Base-by-base conservation (phyloP, 2,888 invertebrate genomes). In the Drosophila nr. medialis region DNA sequence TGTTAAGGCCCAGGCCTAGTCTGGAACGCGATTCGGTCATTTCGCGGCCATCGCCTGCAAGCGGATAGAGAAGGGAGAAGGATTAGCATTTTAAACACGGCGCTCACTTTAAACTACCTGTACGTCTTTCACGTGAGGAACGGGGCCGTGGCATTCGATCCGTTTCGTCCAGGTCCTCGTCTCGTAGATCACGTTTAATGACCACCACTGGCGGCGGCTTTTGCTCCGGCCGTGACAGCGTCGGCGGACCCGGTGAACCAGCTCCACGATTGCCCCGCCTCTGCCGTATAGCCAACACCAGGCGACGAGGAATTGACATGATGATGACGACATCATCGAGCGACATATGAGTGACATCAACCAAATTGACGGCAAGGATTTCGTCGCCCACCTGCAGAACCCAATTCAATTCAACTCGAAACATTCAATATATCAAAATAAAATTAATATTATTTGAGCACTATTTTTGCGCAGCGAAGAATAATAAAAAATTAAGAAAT, bases 251-350 rank as follows among this genome's bases (percentile, higher is more conserved):
- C 2, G 93, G 93, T 10, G 93, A 93, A 24, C 90, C 91, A 34
- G 91, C 91, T 73, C 94, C 94, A 59, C 93, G 93, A 79, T 93
- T 93, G 93, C 96, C 96, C 93, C 96, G 96, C 81, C 96, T 94
- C 92, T 98, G 98, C 89, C 98, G 95, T 78, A 99, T 99, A 86
- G 98, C 98, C 77, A 99, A 95, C 78, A 99, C 96, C 91, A 99
- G 94, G 86, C 99, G 95, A 91, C 99, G 95, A 8, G 99, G 99
- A 94, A 99, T 99, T 91, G 99, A 99, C 98, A 99, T 99, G 90
- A 99, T 98, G 91, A 99, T 98, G 83, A 99, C 99, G 77, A 99
- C 99, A 93, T 99, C 99, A 93, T 99, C 99, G 90, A 99, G 94
- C 82, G 98, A 98, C 99, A 99, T 99, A 91, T 97, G 96, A 78